phyloP scores from a whole-genome alignment of 1,140 invertebrate species.

The Drosophila bifasciata region DNA sequence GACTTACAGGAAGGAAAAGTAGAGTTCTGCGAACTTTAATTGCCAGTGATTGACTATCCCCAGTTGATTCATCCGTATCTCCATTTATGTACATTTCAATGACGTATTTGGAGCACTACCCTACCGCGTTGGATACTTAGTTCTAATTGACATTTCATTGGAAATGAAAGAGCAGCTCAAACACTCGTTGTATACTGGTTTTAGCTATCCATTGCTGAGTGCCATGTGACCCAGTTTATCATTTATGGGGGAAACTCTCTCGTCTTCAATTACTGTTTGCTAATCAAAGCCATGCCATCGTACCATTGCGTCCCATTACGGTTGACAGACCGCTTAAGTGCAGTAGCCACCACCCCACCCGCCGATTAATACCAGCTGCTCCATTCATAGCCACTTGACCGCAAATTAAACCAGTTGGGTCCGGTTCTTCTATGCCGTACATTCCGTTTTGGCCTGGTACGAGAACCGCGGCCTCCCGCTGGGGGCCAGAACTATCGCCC shows the following conservation, averaged over 20 bases:
- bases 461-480: conserved; percentile 20
- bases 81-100: conserved; percentile 33
- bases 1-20: no score
- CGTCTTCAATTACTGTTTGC: conserved; percentile 56
- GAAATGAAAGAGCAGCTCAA: conserved; percentile 52
- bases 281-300: conserved; percentile 32
- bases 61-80: no score
- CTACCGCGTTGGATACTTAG: background rate
- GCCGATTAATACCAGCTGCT: conserved; percentile 39
- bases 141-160: conserved; percentile 49
- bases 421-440: background rate
- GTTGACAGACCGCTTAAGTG: conserved; percentile 46
- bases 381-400: conserved; percentile 34
- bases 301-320: conserved; percentile 36
- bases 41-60: background rate
- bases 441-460: background rate
- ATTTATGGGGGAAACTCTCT: conserved; percentile 44
- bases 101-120: conserved; percentile 1
- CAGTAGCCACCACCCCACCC: conserved; percentile 9
- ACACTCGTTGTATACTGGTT: conserved; percentile 40
- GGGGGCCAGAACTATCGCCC: conserved; percentile 2
- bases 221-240: conserved; percentile 49
- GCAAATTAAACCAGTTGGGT: conserved; percentile 31
- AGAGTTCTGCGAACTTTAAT: no score
- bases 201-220: background rate